A percentile compares a stretch with the other conserved stretches of the same genome.
Evolutionary conservation across 2,113 vertebrate species (phyloP).

Genomic region (Cyprinus carpio): DNA sequence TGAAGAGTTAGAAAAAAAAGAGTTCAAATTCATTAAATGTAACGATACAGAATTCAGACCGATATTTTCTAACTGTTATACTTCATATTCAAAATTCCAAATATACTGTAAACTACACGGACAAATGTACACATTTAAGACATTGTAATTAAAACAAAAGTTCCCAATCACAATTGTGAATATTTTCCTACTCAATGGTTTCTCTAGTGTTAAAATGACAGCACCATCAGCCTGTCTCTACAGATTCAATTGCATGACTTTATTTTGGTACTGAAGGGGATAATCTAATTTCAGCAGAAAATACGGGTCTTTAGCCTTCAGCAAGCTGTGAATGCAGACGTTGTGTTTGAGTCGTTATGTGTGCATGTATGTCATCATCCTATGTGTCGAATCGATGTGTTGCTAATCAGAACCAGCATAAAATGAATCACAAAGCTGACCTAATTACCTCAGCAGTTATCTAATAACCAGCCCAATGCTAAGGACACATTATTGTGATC

Average conservation of each 20-base stretch:
- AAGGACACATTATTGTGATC: not conserved
- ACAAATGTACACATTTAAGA: not conserved
- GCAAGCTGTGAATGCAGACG: conserved; percentile 34
- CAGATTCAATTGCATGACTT: conserved; percentile 9
- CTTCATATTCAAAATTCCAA: not conserved
- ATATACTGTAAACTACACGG: not conserved
- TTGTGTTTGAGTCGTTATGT: conserved; percentile 31
- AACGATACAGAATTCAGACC: not conserved
- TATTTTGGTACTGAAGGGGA: conserved; percentile 32
- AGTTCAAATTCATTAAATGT: not conserved
- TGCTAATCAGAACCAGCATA: not conserved
- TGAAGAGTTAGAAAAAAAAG: not conserved
- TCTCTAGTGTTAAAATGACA: not conserved
- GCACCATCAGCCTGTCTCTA: conserved; percentile 14
- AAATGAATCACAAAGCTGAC: conserved; percentile 10
- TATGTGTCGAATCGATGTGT: not conserved
- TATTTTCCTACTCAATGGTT: not conserved
- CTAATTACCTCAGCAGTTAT: conserved; percentile 28
- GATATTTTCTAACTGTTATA: not conserved
- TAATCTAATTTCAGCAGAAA: conserved; percentile 46
- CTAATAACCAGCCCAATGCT: conserved; percentile 10
- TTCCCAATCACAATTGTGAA: not conserved
- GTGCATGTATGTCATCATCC: not conserved
- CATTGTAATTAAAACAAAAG: not conserved
- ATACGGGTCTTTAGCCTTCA: conserved; percentile 28